Evolutionary conservation across 2,888 invertebrate genomes (phyloP).

Genomic region (Baccha elongata): DNA sequence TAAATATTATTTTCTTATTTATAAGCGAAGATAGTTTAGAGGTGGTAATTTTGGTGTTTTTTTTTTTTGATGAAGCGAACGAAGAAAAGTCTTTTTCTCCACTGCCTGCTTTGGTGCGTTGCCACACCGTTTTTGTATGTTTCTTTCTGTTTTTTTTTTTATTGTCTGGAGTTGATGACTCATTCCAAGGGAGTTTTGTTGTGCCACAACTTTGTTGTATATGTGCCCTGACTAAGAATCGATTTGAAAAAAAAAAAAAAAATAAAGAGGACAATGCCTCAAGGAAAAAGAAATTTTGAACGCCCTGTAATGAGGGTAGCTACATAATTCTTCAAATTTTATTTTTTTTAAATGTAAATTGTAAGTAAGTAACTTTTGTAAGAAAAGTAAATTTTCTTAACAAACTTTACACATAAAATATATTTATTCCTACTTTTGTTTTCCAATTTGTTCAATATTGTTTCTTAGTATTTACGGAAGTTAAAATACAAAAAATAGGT

Average conservation of each 20-base stretch:
- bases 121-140: neutral
- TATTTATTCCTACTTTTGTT: no score
- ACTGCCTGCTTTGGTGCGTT: conserved; percentile 6
- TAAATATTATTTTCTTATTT: conserved; percentile 9
- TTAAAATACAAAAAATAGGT: no score
- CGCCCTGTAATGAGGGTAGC: neutral
- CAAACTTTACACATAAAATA: no score
- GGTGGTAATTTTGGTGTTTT: neutral
- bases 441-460: no score
- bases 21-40: neutral
- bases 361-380: no score
- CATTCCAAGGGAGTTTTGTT: conserved; percentile 21
- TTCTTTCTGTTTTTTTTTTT: neutral
- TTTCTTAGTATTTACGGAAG: no score
- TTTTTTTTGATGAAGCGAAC: conserved; percentile 11
- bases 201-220: neutral
- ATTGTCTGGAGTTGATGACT: conserved; percentile 42
- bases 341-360: no score
- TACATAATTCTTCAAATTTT: no score
- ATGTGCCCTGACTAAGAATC: conserved; percentile 30
- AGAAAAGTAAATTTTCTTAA: no score
- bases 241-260: conserved; percentile 23
- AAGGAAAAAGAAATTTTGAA: neutral
- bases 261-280: conserved; percentile 21
- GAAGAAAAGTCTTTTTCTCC: conserved; percentile 17